Base-by-base conservation (phyloP, 2,888 invertebrate species). In the Hybos culiciformis region DNA sequence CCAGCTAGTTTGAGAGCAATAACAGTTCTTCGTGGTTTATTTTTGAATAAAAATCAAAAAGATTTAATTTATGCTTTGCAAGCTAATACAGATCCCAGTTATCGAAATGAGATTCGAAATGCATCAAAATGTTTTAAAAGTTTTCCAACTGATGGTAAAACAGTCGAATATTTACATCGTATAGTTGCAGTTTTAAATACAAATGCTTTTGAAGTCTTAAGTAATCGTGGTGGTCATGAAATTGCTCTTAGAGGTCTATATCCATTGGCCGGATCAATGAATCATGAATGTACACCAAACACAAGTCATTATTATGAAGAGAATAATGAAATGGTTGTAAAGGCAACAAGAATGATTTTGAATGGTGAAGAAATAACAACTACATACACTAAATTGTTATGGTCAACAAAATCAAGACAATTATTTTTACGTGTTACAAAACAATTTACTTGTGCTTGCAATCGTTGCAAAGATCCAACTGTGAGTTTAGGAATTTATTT, bases 221-320 rank as follows among this genome's bases (percentile, higher is more conserved):
- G 57, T 24, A 56, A 58, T 19, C 55, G 58, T 14, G 56, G 51
- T 5, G 54, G 54, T 9, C 57, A 57, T 40, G 62, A 66, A 50
- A 56, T 59, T 42, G 70, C 74, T 47, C 65, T 76, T 19, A 68
- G 80, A 39, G 79, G 76, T 43, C 65, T 84, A 50, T 84, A 80
- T 58, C 72, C 79, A 2, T 71, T 74, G 45, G 76, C 79, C 3
- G 75, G 79, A 18, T 73, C 83, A 66, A 72, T 83, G 69, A 74
- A 80, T 53, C 84, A 84, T 55, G 75, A 77, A 54, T 84, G 84
- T 57, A 73, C 68, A 39, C 76, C 83, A 24, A 84, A 84, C 56
- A 81, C 83, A 1, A 73, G 75, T 45, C 82, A 83, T 55, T 69
- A 73, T 45, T 79, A 78, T 32, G 74, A 74, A 42, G 70, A 75